Base-by-base conservation (phyloP, 2,113 vertebrate genomes). In the Actenoides hombroni region DNA sequence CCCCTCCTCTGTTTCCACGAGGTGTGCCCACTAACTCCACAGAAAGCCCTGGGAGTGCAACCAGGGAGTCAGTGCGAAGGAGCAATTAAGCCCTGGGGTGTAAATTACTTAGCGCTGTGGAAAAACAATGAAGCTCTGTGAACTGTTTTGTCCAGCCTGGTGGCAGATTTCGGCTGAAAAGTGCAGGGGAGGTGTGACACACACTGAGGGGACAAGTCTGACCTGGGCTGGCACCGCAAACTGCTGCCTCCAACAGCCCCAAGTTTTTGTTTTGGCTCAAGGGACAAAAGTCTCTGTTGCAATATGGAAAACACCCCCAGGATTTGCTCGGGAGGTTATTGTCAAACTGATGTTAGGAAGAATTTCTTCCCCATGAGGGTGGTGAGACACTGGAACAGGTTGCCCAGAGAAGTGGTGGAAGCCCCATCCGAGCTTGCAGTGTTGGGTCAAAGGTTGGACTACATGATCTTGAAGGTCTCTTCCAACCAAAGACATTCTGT, bases 71-170 rank as follows among this genome's bases (percentile, higher is more conserved):
- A 14, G 51, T 5, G 65, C 61, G 33, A 42, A 44, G 68, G 82
- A 91, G 91, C 78, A 80, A 86, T 56, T 69, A 74, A 94, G 87
- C 87, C 87, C 71, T 80, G 75, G 46, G 54, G 92, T 90, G 75
- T 78, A 83, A 96, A 92, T 94, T 84, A 80, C 48, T 67, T 74
- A 19, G 49, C 6, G 2, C 37, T 13, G 15, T 26, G 88, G 71
- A 83, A 93, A 79, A 95, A 83, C 87, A 91, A 70, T 93, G 74
- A 80, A 88, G 51, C 85, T 79, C 78, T 93, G 44, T 77, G 75
- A 94, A 63, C 40, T 77, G 3, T 61, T 76, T 53, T 9, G 7
- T 69, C 29, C 49, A 28, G 70, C 48, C 69, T 48, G 10, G 12
- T 48, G 42, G 75, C 33, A 56, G 37, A 67, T 28, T 7, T 3